Evolutionary conservation across 2,797 vertebrate genomes (phyloP), one percentile per base, ranked within the genome.

Genomic region (Molossus alvarezi): DNA sequence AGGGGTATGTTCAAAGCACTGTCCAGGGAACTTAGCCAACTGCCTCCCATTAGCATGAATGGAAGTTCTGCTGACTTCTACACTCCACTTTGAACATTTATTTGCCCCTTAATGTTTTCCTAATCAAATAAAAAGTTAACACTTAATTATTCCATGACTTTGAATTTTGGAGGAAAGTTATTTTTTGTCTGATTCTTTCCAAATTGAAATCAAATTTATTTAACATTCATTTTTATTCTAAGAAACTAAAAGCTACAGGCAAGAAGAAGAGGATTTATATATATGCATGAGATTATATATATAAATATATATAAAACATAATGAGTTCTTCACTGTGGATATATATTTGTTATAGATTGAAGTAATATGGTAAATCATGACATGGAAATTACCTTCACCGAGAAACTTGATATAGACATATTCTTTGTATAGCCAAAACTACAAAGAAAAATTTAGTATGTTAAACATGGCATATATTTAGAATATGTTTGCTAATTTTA

Each of bases 11-110:
- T 97, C 82, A 96, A 95, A 95, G 82, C 79, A 87, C 17, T 77
- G 55, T 95, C 58, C 65, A 86, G 82, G 90, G 79, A 97, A 97
- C 65, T 81, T 77, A 81, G 90, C 65, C 96, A 97, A 96, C 27
- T 76, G 64, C 33, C 92, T 96, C 33, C 79, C 73, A 96, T 94
- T 85, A 96, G 67, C 80, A 93, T 48, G 62, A 87, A 81, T 95
- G 75, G 75, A 96, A 92, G 85, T 80, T 94, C 71, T 29, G 25
- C 57, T 67, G 86, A 86, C 73, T 88, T 84, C 75, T 76, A n/a
- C n/a, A 57, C 29, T 88, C 18, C 13, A 73, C 90, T 96, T 95
- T 96, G 86, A 97, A 96, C 65, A 89, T 90, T 29, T 86, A 89
- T 91, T n/a, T 86, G n/a, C 15, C 86, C 67, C 85, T 92, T 95